A percentile compares a stretch with the other conserved stretches of the same genome.
These are phyloP conservation scores for Sturnus vulgaris DNA, from an alignment of 2,113 vertebrate species.

Conservation along the genomic window DNA sequence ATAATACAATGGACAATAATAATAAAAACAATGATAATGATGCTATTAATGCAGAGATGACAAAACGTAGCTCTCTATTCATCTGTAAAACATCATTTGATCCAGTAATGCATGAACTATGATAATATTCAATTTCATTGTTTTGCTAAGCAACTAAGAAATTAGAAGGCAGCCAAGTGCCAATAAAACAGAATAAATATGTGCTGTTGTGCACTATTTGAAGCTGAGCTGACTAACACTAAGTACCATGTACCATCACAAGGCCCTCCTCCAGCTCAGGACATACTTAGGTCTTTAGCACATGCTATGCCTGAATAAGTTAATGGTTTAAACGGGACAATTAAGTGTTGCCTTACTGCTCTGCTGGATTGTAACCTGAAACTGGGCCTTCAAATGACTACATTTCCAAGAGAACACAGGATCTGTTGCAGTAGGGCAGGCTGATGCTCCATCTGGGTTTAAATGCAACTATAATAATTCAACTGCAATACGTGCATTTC, in stretches of 20 bases:
- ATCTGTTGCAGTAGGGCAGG: neutral
- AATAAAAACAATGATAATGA: neutral
- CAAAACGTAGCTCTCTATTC: neutral
- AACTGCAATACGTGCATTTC: neutral
- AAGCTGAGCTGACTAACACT: neutral
- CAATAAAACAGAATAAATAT: neutral
- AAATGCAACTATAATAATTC: neutral
- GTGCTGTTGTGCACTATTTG: neutral
- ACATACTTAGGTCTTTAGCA: neutral
- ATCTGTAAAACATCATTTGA: neutral
- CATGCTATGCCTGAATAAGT: neutral
- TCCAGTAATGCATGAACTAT: neutral
- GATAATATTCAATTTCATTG: neutral
- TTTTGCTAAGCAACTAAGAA: constrained; percentile 2
- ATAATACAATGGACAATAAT: neutral
- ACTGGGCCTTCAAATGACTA: neutral
- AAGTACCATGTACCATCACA: neutral
- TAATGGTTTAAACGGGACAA: neutral
- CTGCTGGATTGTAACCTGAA: neutral
- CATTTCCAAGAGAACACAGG: neutral
- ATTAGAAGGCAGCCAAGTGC: neutral
- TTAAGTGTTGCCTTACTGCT: neutral
- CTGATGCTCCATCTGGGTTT: neutral
- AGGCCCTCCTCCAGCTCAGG: neutral
- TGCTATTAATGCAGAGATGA: neutral